Evolutionary conservation across 2,113 vertebrate species (phyloP).

Genomic region (Serinus canaria): DNA sequence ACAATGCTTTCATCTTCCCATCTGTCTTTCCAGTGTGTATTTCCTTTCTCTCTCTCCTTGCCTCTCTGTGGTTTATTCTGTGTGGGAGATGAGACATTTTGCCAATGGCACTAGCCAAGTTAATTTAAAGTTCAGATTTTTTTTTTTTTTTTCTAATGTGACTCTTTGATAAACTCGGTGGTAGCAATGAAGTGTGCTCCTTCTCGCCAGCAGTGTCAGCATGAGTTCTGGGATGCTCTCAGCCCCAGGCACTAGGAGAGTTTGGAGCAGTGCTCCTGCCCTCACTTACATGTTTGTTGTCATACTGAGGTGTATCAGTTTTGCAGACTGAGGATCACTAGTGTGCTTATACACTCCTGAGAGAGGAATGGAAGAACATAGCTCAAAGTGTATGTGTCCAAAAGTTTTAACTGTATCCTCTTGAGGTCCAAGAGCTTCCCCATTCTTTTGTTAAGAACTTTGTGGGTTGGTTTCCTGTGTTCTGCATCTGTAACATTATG

Average conservation of each 20-base stretch:
- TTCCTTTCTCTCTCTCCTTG: neutral
- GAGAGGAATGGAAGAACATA: neutral
- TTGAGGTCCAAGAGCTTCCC: neutral
- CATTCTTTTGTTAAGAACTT: neutral
- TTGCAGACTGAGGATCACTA: neutral
- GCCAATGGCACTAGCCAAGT: conserved; percentile 29
- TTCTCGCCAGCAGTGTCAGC: neutral
- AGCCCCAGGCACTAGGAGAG: neutral
- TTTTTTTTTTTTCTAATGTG: neutral
- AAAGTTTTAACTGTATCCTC: neutral
- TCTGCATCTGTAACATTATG: neutral
- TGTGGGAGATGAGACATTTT: conserved; percentile 33
- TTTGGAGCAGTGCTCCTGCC: neutral
- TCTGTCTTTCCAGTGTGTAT: conserved; percentile 9
- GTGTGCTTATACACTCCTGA: neutral
- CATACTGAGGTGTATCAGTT: neutral
- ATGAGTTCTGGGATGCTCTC: neutral
- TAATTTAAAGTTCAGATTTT: conserved; percentile 14
- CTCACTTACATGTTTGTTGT: neutral
- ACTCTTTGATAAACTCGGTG: neutral
- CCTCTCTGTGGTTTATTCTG: neutral
- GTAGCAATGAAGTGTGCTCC: neutral
- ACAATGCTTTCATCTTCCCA: conserved; percentile 38
- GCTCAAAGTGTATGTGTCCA: neutral
- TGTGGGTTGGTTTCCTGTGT: neutral